Evolutionary conservation across 2,113 vertebrate genomes (phyloP), one percentile per base, ranked within the genome.

Genomic region (Tauraco erythrolophus): DNA sequence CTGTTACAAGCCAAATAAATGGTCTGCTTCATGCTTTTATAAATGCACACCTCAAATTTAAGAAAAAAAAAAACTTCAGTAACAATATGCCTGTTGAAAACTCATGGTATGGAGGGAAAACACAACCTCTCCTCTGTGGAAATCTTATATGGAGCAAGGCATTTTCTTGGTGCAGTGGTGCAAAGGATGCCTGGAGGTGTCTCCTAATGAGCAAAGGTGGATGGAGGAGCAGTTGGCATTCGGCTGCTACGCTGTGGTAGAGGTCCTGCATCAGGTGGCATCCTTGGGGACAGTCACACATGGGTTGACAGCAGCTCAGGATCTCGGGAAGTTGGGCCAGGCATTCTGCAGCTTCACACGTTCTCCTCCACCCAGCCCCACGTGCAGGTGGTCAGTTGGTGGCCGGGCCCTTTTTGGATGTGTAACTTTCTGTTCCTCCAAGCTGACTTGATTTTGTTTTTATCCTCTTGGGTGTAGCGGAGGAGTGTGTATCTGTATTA

Each of bases 401-500:
- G 39, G 27, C 4, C 0, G 15, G 23, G 54, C 51, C 46, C 27
- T 51, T 84, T 74, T 43, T 41, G n/a, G 60, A 39, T 79, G 61
- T 1, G 7, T 60, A 43, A 69, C 70, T 89, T 72, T 1, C 5
- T 92, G 77, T 69, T 74, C 31, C 4, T 89, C 2, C 0, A 58
- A 51, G 45, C 79, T 92, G 79, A 27, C 82, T 93, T 77, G 54
- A 25, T 84, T 88, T 90, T 94, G 88, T 18, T 94, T 94, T 88
- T 37, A 17, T 89, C 45, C 33, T 89, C 60, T 54, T 11, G 61
- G 48, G 19, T 64, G 39, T 65, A 95, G 77, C 3, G 5, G 75
- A 75, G 64, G 66, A 79, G 70, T 65, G 39, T 65, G 53, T 89
- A 25, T 78, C 53, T 85, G 14, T 71, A 56, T n/a, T 21, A 1